Conservation (phyloP, 2,888 invertebrate genomes). For the Eretmocerus hayati region DNA sequence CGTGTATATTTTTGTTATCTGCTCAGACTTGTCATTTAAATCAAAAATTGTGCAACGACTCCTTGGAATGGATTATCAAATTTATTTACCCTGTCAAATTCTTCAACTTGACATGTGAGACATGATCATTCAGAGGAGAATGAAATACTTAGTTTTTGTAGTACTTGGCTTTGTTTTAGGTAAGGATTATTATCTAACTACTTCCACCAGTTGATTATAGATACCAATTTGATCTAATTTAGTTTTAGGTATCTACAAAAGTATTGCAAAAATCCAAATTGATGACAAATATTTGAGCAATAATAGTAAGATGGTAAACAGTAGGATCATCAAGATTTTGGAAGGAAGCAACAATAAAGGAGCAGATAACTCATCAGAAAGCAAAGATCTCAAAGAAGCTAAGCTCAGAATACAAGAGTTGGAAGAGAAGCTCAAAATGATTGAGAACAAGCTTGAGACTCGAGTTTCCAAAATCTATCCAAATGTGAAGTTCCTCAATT, state of each 20-base stretch:
- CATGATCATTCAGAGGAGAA: conserved; percentile 38
- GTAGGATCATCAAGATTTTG: conserved; percentile 14
- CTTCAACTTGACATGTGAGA: conserved; percentile 1
- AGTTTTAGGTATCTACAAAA: conserved; percentile 48
- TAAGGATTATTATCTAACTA: conserved; percentile 26
- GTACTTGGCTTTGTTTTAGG: conserved; percentile 38
- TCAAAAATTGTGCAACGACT: too few species aligned
- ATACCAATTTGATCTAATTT: conserved; percentile 20
- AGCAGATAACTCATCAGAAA: conserved; percentile 26
- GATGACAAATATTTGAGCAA: conserved; percentile 1
- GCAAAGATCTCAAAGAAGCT: conserved; percentile 56
- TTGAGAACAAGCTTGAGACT: conserved; percentile 60
- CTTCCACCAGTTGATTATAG: neutral
- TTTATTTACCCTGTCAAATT: too few species aligned
- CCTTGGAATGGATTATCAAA: too few species aligned
- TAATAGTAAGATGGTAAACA: conserved; percentile 1
- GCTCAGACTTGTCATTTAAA: too few species aligned
- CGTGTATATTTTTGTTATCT: too few species aligned
- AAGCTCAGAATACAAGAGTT: conserved; percentile 58
- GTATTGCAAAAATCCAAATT: conserved; percentile 40
- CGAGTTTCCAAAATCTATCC: conserved; percentile 73
- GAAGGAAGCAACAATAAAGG: conserved; percentile 11
- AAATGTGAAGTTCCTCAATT: conserved; percentile 85
- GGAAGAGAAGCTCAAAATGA: conserved; percentile 63
- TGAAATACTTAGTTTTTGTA: conserved; percentile 41